These are phyloP conservation scores for Brachyptera putata DNA, from an alignment of 2,888 invertebrate species.

Conservation along the genomic window DNA sequence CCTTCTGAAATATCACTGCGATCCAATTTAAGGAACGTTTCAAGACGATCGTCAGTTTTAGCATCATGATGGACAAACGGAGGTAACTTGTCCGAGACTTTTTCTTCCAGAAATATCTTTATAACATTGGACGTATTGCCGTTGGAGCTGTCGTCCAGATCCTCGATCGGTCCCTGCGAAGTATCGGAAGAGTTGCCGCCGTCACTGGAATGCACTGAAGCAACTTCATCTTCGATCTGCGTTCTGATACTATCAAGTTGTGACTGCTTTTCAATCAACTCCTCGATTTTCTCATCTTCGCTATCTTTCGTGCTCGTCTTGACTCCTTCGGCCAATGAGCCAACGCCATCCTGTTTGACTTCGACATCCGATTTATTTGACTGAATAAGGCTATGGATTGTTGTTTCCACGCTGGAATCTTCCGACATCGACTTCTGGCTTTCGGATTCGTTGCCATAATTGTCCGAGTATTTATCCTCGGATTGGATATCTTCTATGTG, in stretches of 20 bases:
- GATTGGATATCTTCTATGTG: not conserved
- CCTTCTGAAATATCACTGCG: constrained; percentile 5
- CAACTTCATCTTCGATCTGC: not conserved
- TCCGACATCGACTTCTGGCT: constrained; percentile 32
- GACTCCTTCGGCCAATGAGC: not conserved
- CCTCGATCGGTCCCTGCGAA: not conserved
- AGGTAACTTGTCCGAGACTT: not conserved
- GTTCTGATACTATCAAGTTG: not conserved
- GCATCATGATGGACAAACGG: not conserved
- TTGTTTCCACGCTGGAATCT: constrained; percentile 31
- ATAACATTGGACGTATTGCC: not conserved
- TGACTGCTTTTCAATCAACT: not conserved
- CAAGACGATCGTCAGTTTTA: not conserved
- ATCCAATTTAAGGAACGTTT: not conserved
- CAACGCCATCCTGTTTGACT: not conserved
- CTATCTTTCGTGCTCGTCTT: not conserved
- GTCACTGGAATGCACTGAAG: not conserved
- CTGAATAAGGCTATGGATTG: constrained; percentile 22
- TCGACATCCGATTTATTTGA: constrained; percentile 4
- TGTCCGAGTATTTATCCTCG: not conserved
- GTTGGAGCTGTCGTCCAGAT: not conserved
- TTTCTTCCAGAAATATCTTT: not conserved
- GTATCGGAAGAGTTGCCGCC: not conserved
- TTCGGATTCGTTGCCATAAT: not conserved
- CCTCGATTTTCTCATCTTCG: not conserved